phyloP scores from a whole-genome alignment of 1,140 invertebrate species.

The Drosophila sp. region DNA sequence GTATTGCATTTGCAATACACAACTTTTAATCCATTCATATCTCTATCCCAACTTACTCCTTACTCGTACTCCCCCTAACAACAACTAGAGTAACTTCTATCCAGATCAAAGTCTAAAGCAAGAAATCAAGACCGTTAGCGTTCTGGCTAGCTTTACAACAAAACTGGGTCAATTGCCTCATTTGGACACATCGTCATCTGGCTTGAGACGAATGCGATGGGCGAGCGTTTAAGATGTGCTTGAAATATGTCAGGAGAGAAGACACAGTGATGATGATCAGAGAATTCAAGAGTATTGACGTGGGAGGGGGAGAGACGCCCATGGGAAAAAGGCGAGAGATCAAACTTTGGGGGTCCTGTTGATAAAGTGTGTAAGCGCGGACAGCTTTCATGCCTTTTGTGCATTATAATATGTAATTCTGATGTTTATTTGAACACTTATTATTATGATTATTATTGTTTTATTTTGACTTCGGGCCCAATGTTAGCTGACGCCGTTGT shows the following conservation, averaged over 20 bases:
- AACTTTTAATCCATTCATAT: slow-evolving; percentile 45
- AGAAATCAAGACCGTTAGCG: slow-evolving; percentile 16
- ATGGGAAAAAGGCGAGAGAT: slow-evolving; percentile 13
- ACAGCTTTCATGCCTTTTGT: slow-evolving; percentile 29
- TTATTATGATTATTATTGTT: slow-evolving; percentile 26
- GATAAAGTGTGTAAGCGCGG: slow-evolving; percentile 26
- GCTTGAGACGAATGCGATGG: slow-evolving; percentile 11
- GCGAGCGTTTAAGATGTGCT: slow-evolving; percentile 17
- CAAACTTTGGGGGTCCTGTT: slow-evolving; percentile 1
- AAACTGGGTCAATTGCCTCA: not conserved
- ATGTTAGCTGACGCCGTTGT: slow-evolving; percentile 23
- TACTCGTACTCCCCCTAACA: slow-evolving; percentile 8
- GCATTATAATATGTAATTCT: slow-evolving; percentile 30
- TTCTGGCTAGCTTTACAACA: slow-evolving; percentile 6
- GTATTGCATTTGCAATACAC: slow-evolving; percentile 32
- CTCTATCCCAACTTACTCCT: slow-evolving; percentile 28
- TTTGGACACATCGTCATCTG: not conserved
- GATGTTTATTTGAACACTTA: slow-evolving; percentile 35
- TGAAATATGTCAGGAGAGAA: not conserved
- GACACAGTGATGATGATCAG: slow-evolving; percentile 3
- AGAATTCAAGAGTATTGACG: slow-evolving; percentile 12
- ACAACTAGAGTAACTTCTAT: slow-evolving; percentile 60
- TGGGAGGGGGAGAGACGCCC: not conserved
- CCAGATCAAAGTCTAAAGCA: slow-evolving; percentile 57
- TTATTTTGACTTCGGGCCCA: slow-evolving; percentile 14